Base-by-base conservation (phyloP, 2,113 vertebrate genomes). In the Mungos mungo region DNA sequence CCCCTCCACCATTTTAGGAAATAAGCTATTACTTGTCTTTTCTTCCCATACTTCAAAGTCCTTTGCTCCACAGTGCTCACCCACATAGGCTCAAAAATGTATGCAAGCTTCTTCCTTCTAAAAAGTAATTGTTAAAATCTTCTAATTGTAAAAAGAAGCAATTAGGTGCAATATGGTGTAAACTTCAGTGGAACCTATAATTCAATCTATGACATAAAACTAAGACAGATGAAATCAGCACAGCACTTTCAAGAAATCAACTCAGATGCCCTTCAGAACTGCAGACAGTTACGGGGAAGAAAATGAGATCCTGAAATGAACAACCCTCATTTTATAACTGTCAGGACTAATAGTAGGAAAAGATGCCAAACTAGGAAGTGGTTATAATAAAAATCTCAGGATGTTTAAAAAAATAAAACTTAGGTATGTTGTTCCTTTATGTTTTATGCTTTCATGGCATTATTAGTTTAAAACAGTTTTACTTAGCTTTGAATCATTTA, bases 401-500 rank as follows among this genome's bases (percentile, higher is more conserved):
- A 88, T 52, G 6, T 41, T 50, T 8, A 54, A 50, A 74, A 74
- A 63, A 35, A 82, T 65, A 86, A 81, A 86, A 68, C 18, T 9
- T 7, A 33, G 25, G 10, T 57, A 54, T 38, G 12, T 10, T 69
- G 6, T n/a, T 41, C 3, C 2, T 80, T 69, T 50, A 33, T 57
- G 71, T 87, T 79, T 81, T 54, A 47, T 27, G 33, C 6, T 84
- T 83, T 68, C 1, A 33, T 45, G 10, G 38, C 15, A 72, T 68
- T 90, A 35, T 93, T 84, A 81, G 10, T 47, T 94, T 81, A 33
- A 96, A 96, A 88, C 7, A 41, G 2, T 38, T 79, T 84, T 68
- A 12, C 9, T 83, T 74, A 38, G 14, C 6, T 81, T 81, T 52
- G 2, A 57, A 81, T 60, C 85, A 0, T 60, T 71, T 71, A 2